Base-by-base conservation (phyloP, 2,888 invertebrate species). In the Achlya flavicornis region DNA sequence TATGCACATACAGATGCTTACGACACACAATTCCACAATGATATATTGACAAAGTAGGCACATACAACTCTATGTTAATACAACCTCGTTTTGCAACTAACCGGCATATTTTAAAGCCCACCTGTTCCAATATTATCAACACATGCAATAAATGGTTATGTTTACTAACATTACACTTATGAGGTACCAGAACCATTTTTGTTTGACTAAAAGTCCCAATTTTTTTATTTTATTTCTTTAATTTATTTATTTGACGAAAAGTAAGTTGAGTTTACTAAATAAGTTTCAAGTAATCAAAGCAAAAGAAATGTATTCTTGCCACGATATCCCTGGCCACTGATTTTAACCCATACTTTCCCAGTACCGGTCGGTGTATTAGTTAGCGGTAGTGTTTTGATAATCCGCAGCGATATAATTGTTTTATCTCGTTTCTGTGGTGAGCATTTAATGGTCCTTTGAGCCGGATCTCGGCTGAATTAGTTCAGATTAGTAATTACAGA, bases 71-170 rank as follows among this genome's bases (percentile, higher is more conserved):
- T 41, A 59, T 38, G 35, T 41, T 41, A 60, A 60, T 12, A 60
- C 41, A 60, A 60, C 60, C 60, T 59, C 43, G 33, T 48, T 61
- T 48, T n/a, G 48, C 61, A 63, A 64, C 57, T 46, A 33, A 43
- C 61, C 38, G 43, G 26, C 60, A 26, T 41, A 41, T 26, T 60
- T 53, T 53, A 53, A 41, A 60, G 41, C 12, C 38, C 60, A 60
- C 41, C 60, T 60, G 60, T 41, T 19, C 19, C 41, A 60, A 60
- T 60, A 60, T 60, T 41, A 41, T 10, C 58, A 11, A 38, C 16
- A 59, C 16, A 11, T 38, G 58, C 58, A 59, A 38, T 16, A 59
- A n/a, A 59, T 32, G 33, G 35, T 58, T 1, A 14, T 58, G 35
- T 32, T 14, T 33, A 32, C 32, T 58, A n/a, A 58, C 33, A 14